These are phyloP conservation scores for Caenorhabditis elegans DNA, from an alignment of 1,140 invertebrate species.

Conservation along the genomic window WBcel235 BX284605.5:15884001-15884500, in stretches of 20 bases:
- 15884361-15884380: not conserved
- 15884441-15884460: not conserved
- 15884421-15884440: not conserved
- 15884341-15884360: not conserved
- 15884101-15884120: no score
- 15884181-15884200: conserved; percentile 5
- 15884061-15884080: not conserved
- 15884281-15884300: no score
- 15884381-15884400: not conserved
- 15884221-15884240: conserved; percentile 35
- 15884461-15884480: not conserved
- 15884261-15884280: not conserved
- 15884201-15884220: conserved; percentile 32
- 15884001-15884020: not conserved
- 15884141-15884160: not conserved
- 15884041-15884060: not conserved
- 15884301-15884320: no score
- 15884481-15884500: not conserved
- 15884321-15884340: not conserved
- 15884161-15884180: not conserved
- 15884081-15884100: not conserved
- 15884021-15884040: not conserved
- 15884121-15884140: not conserved
- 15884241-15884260: conserved; percentile 33
- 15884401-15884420: not conserved